Base-by-base conservation (phyloP, 2,113 vertebrate genomes). In the Crotalus helleri region DNA sequence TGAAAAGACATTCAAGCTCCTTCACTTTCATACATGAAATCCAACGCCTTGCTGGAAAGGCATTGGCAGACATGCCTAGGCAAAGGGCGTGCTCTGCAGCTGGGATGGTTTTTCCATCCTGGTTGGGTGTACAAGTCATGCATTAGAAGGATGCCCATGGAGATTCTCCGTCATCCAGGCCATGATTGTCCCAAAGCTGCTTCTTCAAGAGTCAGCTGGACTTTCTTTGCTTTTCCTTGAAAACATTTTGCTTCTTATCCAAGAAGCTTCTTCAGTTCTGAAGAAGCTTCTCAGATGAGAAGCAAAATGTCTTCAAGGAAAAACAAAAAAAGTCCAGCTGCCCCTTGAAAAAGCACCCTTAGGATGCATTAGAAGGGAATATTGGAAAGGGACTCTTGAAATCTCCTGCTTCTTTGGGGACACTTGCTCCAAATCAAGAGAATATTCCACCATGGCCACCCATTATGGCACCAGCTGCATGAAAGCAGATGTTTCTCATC, bases 1-100 rank as follows among this genome's bases (percentile, higher is more conserved):
- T 95, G 90, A 87, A 94, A 90, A 55, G 89, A 92, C 17, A 85
- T 92, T 90, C 69, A 59, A 29, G 85, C 81, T 59, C 89, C 88
- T 0, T 5, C 46, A 88, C 88, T 90, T 91, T 92, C 2, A 0
- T 69, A 87, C 0, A 0, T 55, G 17, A 85, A 85, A 85, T 5
- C 64, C 29, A 10, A 4, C 4, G 3, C 13, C 24, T 33, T 6
- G n/a, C 26, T 64, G 74, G 74, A 87, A 94, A 51, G 23, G 0
- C 17, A 0, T 0, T 1, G 61, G 21, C 54, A 49, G 91, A 55
- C 87, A 57, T 74, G 21, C 7, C 0, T 9, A 39, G 74, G 74
- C 74, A 39, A 19, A 39, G 74, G 92, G 88, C 74, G 0, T 29
- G 0, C 44, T 19, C 0, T 0, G 0, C 44, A 24, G 69, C 3